These are phyloP conservation scores for Ceyx erithaca DNA, from an alignment of 2,797 vertebrate genomes.

Conservation along the genomic window DNA sequence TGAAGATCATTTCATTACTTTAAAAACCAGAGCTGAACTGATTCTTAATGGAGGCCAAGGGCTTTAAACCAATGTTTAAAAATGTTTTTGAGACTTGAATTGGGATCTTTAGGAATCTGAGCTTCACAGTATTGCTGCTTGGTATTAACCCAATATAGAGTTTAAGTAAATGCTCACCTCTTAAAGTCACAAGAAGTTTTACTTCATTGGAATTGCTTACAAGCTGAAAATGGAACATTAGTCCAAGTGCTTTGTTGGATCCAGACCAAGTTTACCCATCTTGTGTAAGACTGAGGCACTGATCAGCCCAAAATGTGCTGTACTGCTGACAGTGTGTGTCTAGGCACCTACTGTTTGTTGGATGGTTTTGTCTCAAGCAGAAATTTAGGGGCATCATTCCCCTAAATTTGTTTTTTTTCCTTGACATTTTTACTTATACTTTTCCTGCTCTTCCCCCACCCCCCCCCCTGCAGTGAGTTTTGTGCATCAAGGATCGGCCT, in stretches of 20 bases:
- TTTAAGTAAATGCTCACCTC: background rate
- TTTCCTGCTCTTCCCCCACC: background rate
- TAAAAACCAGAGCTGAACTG: background rate
- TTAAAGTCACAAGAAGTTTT: background rate
- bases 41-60: background rate
- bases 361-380: background rate
- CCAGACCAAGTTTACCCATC: background rate
- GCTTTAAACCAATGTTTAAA: background rate
- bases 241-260: background rate
- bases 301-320: background rate
- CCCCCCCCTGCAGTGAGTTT: too few relatives aligned
- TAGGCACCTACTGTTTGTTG: background rate
- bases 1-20: background rate
- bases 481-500: background rate
- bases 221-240: background rate
- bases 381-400: background rate
- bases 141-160: background rate
- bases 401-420: background rate
- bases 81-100: background rate
- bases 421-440: background rate
- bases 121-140: background rate
- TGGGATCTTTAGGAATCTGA: background rate
- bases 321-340: background rate
- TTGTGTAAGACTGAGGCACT: background rate
- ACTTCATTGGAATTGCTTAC: background rate